Conservation (phyloP, 2,797 vertebrate genomes). For the Nasua narica region DNA sequence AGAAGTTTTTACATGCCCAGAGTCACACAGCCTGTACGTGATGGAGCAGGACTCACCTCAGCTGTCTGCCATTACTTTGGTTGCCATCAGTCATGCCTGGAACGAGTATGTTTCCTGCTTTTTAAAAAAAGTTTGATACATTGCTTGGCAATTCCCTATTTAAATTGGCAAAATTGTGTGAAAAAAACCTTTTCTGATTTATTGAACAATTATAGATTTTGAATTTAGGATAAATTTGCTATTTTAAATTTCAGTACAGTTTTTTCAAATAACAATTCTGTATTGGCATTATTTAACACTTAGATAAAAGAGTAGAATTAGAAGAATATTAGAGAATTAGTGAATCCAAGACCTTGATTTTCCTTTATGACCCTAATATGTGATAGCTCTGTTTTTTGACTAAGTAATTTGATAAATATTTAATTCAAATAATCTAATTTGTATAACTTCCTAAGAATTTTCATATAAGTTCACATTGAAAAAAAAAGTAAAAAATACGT, state of each 20-base stretch:
- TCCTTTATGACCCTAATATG: background rate
- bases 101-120: background rate
- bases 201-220: background rate
- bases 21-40: background rate
- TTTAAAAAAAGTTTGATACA: background rate
- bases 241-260: background rate
- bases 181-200: background rate
- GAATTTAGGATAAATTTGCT: background rate
- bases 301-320: background rate
- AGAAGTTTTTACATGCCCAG: background rate
- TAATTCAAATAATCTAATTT: background rate
- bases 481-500: background rate
- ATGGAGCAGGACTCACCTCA: too few relatives aligned
- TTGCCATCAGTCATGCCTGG: background rate
- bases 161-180: slow-evolving; percentile 1
- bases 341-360: background rate
- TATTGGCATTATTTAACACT: slow-evolving; percentile 18
- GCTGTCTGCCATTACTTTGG: background rate
- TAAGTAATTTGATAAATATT: background rate
- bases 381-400: background rate
- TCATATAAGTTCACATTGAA: background rate
- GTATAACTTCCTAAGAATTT: background rate
- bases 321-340: background rate
- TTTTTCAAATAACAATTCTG: background rate
- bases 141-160: background rate